phyloP scores from a whole-genome alignment of 2,797 vertebrate genomes.

The Mico argentatus region DNA sequence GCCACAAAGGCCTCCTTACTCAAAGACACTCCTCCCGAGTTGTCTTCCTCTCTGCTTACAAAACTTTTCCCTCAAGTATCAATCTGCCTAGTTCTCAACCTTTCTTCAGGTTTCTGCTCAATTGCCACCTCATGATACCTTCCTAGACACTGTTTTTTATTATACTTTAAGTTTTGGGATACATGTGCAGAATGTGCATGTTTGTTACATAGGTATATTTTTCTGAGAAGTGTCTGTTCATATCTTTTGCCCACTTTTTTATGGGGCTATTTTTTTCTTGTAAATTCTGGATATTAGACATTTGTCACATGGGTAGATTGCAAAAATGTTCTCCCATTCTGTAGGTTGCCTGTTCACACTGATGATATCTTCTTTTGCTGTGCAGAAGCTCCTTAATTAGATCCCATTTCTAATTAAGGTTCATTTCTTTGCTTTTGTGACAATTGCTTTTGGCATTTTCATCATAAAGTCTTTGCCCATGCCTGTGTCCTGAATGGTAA shows the following conservation, averaged over 20 bases:
- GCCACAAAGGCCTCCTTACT: background rate
- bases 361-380: background rate
- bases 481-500: background rate
- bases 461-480: background rate
- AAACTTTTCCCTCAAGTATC: background rate
- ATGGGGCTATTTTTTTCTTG: background rate
- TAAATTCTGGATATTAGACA: background rate
- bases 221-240: background rate
- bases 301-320: background rate
- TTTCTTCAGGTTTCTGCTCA: background rate
- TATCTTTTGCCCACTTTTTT: background rate
- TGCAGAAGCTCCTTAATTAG: background rate
- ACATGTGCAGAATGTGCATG: background rate
- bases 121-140: background rate
- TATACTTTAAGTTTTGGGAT: background rate
- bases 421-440: background rate
- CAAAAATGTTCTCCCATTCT: background rate
- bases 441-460: background rate
- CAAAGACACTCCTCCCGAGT: background rate
- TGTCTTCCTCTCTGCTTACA: background rate
- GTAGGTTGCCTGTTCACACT: background rate
- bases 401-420: background rate
- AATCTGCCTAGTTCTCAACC: background rate
- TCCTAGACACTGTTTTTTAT: background rate
- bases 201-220: background rate